Base-by-base conservation (phyloP, 2,797 vertebrate species). In the Poliocrania exsul region DNA sequence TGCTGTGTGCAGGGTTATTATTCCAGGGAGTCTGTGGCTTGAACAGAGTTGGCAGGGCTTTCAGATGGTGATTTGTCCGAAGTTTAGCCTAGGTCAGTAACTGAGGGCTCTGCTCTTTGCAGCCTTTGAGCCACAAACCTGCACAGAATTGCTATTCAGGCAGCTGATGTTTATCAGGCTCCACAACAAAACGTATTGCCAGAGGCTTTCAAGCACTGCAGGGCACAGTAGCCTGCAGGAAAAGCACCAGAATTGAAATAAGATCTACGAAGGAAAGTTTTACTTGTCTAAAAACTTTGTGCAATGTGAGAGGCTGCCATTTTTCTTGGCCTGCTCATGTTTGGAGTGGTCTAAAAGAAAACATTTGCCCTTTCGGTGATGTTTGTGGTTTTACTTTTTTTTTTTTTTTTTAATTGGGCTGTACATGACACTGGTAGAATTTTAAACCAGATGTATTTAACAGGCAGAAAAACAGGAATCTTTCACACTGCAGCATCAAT, bases 161-260 rank as follows among this genome's bases (percentile, higher is more conserved):
- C 28, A 35, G 70, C 53, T 88, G 85, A 57, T 85, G 67, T 90
- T 94, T 88, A 54, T 91, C 70, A 88, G 70, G 12, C n/a, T 90
- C 44, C 80, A 51, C 69, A 86, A 58, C 17, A 75, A 69, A 91
- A 89, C 1, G 0, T 23, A 29, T 67, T 81, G 88, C 73, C 88
- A 56, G 88, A 93, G 93, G 94, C 81, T 94, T 74, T 88, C 85
- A 81, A 92, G 61, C 65, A 5, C 87, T 56, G 44, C 3, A 0
- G 49, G 77, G 83, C 74, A 15, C 67, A 82, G 81, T 66, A 92
- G 56, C 64, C 86, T 77, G 79, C 70, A 74, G 75, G 40, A 82
- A 62, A 91, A 82, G 49, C 80, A 73, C 23, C 40, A 69, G 75
- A 92, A 84, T 5, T 70, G 60, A 88, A 86, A 61, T 35, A 37